Percentiles rank a stretch among this genome's conserved stretches.
Evolutionary conservation across 2,797 vertebrate species (phyloP).

Genomic region (Scolopax rusticola): DNA sequence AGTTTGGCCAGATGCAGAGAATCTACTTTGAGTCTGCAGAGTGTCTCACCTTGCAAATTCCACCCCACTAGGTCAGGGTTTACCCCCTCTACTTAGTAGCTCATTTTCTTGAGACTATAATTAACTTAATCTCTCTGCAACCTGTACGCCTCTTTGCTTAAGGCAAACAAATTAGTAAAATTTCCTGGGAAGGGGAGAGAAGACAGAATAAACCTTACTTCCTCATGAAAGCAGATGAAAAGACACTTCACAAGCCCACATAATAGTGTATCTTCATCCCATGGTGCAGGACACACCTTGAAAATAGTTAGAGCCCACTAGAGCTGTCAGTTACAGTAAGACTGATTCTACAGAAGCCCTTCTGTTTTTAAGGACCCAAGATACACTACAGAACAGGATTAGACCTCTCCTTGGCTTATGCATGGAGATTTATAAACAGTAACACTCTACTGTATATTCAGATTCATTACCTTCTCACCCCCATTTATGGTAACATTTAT

Average conservation of each 20-base stretch:
- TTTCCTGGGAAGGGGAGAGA: not conserved
- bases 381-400: not conserved
- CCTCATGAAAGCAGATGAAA: not conserved
- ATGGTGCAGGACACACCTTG: not conserved
- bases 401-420: not conserved
- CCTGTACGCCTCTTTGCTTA: not conserved
- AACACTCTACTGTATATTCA: not conserved
- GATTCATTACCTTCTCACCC: conserved; percentile 89
- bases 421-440: not conserved
- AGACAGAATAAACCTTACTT: not conserved
- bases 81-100: not conserved
- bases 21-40: not conserved
- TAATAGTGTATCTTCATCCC: not conserved
- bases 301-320: not conserved
- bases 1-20: not conserved
- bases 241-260: not conserved
- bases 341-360: not conserved
- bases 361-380: not conserved
- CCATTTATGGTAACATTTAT: conserved; percentile 86
- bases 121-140: not conserved
- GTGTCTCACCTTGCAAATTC: not conserved
- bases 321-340: not conserved
- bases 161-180: not conserved
- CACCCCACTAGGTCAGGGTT: not conserved
- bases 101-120: not conserved